Conservation (phyloP, 2,888 invertebrate genomes). For the Itoplectis maculator region DNA sequence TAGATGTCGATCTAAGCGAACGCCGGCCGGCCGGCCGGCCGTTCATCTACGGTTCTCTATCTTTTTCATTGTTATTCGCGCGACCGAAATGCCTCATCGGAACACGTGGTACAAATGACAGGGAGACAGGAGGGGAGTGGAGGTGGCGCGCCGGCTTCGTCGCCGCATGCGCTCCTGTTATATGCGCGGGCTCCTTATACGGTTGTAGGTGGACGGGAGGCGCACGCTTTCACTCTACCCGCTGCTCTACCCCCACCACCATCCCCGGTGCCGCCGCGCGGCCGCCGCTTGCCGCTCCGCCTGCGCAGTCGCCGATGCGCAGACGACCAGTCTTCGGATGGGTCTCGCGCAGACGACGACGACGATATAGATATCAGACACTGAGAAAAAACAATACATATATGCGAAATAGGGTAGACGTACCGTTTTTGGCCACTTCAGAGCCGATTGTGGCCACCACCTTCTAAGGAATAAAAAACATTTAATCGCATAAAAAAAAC, state of each 20-base stretch:
- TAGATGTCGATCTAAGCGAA: conserved; percentile 33
- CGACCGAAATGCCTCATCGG: conserved; percentile 74
- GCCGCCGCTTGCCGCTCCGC: too few species aligned
- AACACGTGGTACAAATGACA: conserved; percentile 80
- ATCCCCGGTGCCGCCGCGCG: neutral
- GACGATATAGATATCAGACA: neutral
- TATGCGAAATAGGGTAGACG: too few species aligned
- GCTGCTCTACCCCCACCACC: too few species aligned
- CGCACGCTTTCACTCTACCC: conserved; percentile 72
- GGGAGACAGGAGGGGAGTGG: conserved; percentile 71
- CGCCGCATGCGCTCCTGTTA: conserved; percentile 76
- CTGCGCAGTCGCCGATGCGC: neutral
- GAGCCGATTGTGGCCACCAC: too few species aligned
- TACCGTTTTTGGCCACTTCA: too few species aligned
- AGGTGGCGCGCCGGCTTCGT: conserved; percentile 61
- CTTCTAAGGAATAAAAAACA: too few species aligned
- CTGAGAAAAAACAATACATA: too few species aligned
- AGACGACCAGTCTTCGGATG: neutral
- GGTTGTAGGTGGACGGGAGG: conserved; percentile 82
- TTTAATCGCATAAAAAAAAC: too few species aligned
- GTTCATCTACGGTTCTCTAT: conserved; percentile 36
- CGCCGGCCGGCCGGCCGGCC: conserved; percentile 1
- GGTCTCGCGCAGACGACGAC: neutral
- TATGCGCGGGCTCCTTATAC: conserved; percentile 84
- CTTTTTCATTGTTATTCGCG: conserved; percentile 52